Evolutionary conservation across 2,888 invertebrate genomes (phyloP), one percentile per base, ranked within the genome.

Genomic region (Athalia cordata): DNA sequence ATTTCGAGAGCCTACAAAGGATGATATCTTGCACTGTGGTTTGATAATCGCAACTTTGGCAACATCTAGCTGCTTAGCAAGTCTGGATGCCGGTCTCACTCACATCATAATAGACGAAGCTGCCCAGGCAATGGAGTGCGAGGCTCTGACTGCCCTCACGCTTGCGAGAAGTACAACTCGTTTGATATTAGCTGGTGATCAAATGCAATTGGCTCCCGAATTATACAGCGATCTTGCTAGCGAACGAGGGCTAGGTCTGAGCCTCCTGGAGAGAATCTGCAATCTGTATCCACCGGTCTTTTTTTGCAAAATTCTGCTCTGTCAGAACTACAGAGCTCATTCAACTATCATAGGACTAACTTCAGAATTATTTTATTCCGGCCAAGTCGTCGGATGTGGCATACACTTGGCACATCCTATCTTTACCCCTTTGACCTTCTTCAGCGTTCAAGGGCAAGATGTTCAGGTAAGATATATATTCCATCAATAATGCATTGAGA

Each of bases 71-170:
- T 94, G 94, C 85, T 90, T 96, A 74, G 93, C 94, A 62, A 93
- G 94, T 4, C 89, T 96, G 83, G 93, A 94, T 43, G 92, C 93
- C 62, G 92, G 92, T 83, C 95, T 96, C 86, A 95, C 95, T 0
- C 96, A 97, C 89, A 95, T 97, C 81, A 92, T 97, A 78, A 91
- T 97, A 72, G 97, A 97, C 88, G 97, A 97, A 91, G 96, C 96
- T 0, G 96, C 96, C 0, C 96, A 97, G 88, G 96, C 96, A 0
- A 94, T 96, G 92, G 97, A 97, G 89, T 95, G 95, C 90, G 96
- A 96, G 89, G 95, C 95, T 0, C 93, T 96, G 11, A 95, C 95
- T 90, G 96, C 96, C 0, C 87, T 97, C 77, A 94, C 95, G 0
- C 87, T 96, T 78, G 96, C 96, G 3, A 94, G 93, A 80, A 92